phyloP scores from a whole-genome alignment of 2,888 invertebrate species.

The Cabera pusaria region DNA sequence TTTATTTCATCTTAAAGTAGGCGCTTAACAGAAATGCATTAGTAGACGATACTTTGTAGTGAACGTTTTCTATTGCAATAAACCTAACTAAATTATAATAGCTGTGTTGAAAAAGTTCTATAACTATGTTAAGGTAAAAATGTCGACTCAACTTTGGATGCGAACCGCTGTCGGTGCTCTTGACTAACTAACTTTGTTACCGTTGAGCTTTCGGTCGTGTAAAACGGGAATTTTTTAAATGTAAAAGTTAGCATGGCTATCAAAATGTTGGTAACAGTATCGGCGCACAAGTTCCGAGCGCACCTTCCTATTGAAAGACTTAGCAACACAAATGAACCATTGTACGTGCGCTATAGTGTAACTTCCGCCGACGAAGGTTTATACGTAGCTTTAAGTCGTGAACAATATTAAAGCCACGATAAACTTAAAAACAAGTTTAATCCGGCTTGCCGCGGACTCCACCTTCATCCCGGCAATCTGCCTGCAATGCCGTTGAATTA shows the following conservation, averaged over 20 bases:
- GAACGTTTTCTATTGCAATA: slow-evolving; percentile 7
- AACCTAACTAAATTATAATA: slow-evolving; percentile 19
- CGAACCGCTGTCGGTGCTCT: slow-evolving; percentile 9
- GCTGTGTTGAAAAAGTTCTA: slow-evolving; percentile 19
- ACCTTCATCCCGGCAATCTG: slow-evolving; percentile 61
- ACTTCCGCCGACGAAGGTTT: slow-evolving; percentile 57
- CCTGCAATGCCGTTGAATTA: slow-evolving; percentile 69
- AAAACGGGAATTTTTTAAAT: slow-evolving; percentile 28
- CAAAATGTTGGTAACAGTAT: slow-evolving; percentile 23
- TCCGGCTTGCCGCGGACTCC: slow-evolving; percentile 67
- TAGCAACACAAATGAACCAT: slow-evolving; percentile 44
- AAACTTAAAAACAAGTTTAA: slow-evolving; percentile 81
- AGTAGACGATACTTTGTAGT: no score
- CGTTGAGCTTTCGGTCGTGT: slow-evolving; percentile 22
- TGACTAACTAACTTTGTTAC: slow-evolving; percentile 26
- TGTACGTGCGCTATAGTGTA: slow-evolving; percentile 44
- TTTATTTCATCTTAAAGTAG: slow-evolving; percentile 16
- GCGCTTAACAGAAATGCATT: no score
- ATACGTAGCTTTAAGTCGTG: slow-evolving; percentile 69
- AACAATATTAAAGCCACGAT: slow-evolving; percentile 79
- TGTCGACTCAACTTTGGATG: slow-evolving; percentile 16
- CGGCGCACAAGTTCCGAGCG: slow-evolving; percentile 25
- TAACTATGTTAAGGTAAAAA: slow-evolving; percentile 17
- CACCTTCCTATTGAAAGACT: slow-evolving; percentile 40
- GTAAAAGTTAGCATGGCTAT: slow-evolving; percentile 22